A percentile compares a stretch with the other conserved stretches of the same genome.
phyloP scores from a whole-genome alignment of 2,888 invertebrate genomes.

The Idaea aversata region DNA sequence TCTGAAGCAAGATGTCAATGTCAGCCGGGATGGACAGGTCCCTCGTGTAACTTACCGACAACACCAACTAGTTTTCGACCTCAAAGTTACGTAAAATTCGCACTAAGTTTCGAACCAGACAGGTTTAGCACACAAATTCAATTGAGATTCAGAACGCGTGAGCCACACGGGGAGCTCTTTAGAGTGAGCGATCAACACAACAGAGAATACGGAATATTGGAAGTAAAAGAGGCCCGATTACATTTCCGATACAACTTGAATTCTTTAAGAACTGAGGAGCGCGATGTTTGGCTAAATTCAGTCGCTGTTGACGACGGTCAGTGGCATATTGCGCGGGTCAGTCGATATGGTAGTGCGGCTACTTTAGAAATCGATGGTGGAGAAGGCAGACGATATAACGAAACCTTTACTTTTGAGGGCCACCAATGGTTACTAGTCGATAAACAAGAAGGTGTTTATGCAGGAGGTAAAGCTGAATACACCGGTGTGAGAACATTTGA shows the following conservation, averaged over 20 bases:
- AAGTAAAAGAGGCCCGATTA: constrained; percentile 93
- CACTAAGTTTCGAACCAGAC: constrained; percentile 95
- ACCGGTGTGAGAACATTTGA: constrained; percentile 96
- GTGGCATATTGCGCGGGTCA: constrained; percentile 97
- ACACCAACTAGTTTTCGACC: constrained; percentile 95
- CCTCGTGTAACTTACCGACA: constrained; percentile 91
- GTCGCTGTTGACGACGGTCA: constrained; percentile 97
- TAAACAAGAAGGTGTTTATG: constrained; percentile 96
- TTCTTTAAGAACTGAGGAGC: constrained; percentile 93
- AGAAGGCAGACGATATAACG: constrained; percentile 95
- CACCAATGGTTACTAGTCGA: constrained; percentile 96
- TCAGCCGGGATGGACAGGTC: constrained; percentile 96
- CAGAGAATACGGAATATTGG: constrained; percentile 94
- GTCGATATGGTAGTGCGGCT: constrained; percentile 95
- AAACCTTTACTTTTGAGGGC: constrained; percentile 93
- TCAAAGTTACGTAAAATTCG: constrained; percentile 98
- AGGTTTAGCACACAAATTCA: constrained; percentile 96
- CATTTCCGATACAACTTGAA: constrained; percentile 97
- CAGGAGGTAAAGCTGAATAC: constrained; percentile 97
- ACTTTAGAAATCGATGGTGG: constrained; percentile 96
- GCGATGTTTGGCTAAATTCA: constrained; percentile 93
- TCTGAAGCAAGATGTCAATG: constrained; percentile 95
- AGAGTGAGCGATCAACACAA: constrained; percentile 96
- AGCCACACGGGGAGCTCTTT: constrained; percentile 95
- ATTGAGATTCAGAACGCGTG: constrained; percentile 94